These are phyloP conservation scores for Sebastes itinus DNA, from an alignment of 2,797 vertebrate species.

Conservation along the genomic window DNA sequence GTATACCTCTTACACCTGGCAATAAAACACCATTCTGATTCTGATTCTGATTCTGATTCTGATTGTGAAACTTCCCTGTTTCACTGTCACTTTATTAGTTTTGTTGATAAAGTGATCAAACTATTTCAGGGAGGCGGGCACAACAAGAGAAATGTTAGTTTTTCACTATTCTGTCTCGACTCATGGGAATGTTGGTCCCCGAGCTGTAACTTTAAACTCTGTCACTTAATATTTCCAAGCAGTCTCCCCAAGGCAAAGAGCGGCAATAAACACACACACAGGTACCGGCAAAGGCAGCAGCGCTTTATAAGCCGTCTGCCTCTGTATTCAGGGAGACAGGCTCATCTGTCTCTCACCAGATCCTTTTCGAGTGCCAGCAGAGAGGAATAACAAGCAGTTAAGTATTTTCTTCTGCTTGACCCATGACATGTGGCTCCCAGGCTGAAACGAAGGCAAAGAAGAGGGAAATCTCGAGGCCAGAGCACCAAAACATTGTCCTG, in stretches of 20 bases:
- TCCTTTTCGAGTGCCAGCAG: conserved; percentile 54
- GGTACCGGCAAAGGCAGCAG: conserved; percentile 26
- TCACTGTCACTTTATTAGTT: conserved; percentile 6
- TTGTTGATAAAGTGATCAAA: conserved; percentile 42
- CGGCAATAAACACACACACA: conserved; percentile 42
- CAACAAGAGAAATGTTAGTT: conserved; percentile 40
- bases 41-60: no score
- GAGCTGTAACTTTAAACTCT: conserved; percentile 55
- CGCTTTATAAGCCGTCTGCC: conserved; percentile 51
- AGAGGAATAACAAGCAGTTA: conserved; percentile 72
- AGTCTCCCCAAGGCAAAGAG: conserved; percentile 28
- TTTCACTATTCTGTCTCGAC: background rate
- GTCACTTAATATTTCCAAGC: conserved; percentile 42
- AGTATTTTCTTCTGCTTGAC: conserved; percentile 73
- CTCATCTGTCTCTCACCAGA: conserved; percentile 73
- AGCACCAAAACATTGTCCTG: conserved; percentile 50
- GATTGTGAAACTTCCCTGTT: background rate
- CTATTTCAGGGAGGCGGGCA: background rate
- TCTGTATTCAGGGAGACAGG: conserved; percentile 56
- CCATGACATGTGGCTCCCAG: conserved; percentile 58
- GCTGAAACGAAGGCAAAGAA: conserved; percentile 29
- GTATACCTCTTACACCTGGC: no score
- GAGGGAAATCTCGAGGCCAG: conserved; percentile 40
- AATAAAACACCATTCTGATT: no score
- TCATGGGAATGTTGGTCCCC: conserved; percentile 35